These are phyloP conservation scores for Peromyscus leucopus DNA, from an alignment of 2,113 vertebrate species.

Conservation along the genomic window DNA sequence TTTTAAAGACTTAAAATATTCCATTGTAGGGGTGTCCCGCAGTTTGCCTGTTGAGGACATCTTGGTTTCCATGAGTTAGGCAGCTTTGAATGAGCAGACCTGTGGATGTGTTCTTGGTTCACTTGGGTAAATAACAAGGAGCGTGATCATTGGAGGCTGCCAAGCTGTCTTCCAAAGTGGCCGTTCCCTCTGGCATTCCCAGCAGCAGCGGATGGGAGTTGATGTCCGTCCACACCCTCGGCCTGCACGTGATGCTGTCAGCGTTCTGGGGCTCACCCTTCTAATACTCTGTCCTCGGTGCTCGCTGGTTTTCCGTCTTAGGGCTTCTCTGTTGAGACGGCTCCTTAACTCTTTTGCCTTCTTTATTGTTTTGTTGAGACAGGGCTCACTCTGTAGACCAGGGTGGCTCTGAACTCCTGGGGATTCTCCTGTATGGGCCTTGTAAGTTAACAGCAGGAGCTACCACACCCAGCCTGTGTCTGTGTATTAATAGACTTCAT, in stretches of 20 bases:
- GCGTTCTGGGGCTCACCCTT: not conserved
- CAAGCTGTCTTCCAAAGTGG: conserved; percentile 16
- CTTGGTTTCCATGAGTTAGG: not conserved
- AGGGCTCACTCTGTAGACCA: not conserved
- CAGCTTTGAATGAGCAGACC: not conserved
- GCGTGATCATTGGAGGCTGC: not conserved
- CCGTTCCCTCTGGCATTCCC: not conserved
- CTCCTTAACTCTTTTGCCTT: not conserved
- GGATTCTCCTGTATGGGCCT: not conserved
- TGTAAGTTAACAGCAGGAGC: no score
- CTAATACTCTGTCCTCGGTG: not conserved
- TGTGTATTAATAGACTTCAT: conserved; percentile 42
- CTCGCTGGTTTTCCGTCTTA: not conserved
- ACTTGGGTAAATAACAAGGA: conserved; percentile 1
- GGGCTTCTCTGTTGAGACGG: not conserved
- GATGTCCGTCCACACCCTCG: not conserved
- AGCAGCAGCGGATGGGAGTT: not conserved
- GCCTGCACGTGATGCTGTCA: not conserved
- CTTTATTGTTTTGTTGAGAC: not conserved
- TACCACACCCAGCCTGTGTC: not conserved
- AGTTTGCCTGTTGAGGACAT: not conserved
- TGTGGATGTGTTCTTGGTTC: not conserved
- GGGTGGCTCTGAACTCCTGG: not conserved
- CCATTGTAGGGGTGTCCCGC: not conserved
- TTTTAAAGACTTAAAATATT: not conserved